Percentiles rank a stretch among this genome's conserved stretches.
These are phyloP conservation scores for Oreochromis tanganicae DNA, from an alignment of 2,113 vertebrate genomes.

Conservation along the genomic window DNA sequence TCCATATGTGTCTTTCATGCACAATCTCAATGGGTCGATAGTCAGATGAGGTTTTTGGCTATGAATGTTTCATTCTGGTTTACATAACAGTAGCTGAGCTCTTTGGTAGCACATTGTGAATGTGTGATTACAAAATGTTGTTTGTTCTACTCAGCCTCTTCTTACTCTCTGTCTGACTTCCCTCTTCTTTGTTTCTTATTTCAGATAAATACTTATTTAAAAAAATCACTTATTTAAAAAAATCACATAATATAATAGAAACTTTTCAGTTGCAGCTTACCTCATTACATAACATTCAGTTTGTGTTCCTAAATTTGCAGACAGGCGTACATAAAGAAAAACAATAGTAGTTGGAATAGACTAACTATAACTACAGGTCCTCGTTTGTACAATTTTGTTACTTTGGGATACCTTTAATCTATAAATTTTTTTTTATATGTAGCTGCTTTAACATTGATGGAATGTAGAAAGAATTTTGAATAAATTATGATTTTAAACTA, in stretches of 20 bases:
- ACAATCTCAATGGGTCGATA: not conserved
- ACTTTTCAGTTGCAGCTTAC: not conserved
- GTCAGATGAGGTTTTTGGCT: conserved; percentile 17
- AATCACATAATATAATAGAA: not conserved
- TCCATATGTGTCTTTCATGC: conserved; percentile 42
- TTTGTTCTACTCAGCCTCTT: not conserved
- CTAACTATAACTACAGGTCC: not conserved
- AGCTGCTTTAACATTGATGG: not conserved
- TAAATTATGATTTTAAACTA: not conserved
- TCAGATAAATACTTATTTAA: not conserved
- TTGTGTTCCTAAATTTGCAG: not conserved
- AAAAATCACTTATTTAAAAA: not conserved
- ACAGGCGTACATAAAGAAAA: not conserved
- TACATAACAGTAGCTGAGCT: conserved; percentile 51
- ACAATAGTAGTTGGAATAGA: not conserved
- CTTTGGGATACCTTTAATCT: not conserved
- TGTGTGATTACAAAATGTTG: conserved; percentile 28
- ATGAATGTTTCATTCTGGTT: conserved; percentile 59
- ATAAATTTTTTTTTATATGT: not conserved
- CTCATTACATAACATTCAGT: not conserved
- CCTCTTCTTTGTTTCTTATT: not conserved
- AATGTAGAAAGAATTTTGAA: not conserved
- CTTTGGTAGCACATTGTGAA: conserved; percentile 22
- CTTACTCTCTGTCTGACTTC: not conserved
- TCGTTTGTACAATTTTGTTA: not conserved